Conservation (phyloP, 1,140 invertebrate genomes). For the Anthonomus grandis region DNA sequence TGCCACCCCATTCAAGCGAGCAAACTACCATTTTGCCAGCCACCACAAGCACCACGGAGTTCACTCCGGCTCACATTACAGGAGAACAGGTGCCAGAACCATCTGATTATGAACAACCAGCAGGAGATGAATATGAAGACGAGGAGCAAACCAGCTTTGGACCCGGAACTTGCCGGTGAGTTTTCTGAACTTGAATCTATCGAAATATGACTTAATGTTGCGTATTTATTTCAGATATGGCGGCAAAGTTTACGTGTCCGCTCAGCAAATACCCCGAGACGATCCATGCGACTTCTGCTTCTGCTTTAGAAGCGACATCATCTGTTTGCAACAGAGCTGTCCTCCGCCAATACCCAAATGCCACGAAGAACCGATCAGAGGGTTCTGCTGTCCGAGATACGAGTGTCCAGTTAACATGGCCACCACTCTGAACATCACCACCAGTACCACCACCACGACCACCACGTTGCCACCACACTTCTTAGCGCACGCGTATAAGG, state of each 20-base stretch:
- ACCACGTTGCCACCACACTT: conserved; percentile 81
- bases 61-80: conserved; percentile 23
- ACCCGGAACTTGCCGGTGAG: conserved; percentile 70
- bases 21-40: conserved; percentile 22
- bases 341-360: conserved; percentile 88
- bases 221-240: conserved; percentile 62
- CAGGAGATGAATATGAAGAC: conserved; percentile 64
- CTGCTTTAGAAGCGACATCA: conserved; percentile 94
- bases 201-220: not conserved
- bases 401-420: conserved; percentile 88
- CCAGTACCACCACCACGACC: conserved; percentile 80
- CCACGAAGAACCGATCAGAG: conserved; percentile 84
- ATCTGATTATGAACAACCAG: conserved; percentile 40
- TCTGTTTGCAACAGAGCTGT: conserved; percentile 92
- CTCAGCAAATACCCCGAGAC: conserved; percentile 89
- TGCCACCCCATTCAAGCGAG: conserved; percentile 18
- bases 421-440: conserved; percentile 71
- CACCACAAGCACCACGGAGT: conserved; percentile 34
- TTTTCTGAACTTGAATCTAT: not conserved
- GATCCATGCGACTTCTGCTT: conserved; percentile 96
- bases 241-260: conserved; percentile 88
- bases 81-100: conserved; percentile 29
- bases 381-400: conserved; percentile 92
- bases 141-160: conserved; percentile 74
- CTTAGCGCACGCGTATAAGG: conserved; percentile 72